Evolutionary conservation across 1,140 invertebrate species (phyloP), one percentile per base, ranked within the genome.

Genomic region (Bathynomus jamesi): DNA sequence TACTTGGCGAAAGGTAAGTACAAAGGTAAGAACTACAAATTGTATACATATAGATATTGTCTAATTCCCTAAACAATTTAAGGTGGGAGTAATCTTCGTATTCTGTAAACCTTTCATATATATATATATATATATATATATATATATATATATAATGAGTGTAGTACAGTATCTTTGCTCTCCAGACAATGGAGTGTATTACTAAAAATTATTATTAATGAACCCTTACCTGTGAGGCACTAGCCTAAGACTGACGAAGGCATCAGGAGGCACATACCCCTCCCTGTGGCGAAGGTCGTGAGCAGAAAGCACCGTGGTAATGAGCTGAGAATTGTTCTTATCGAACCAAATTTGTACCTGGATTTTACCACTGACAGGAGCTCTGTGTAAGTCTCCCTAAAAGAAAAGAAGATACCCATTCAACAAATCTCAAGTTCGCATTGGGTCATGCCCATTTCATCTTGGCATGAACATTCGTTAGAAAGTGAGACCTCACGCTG

Each of bases 321-420:
- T 89, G 72, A 93, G 82, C 78, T 93, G 91, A 74, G 87, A 88
- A 32, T 90, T 85, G 77, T 93, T 91, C 25, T 88, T 86, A 78
- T 93, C 89, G 82, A 92, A 94, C 88, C 89, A 92, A 24, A 94
- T 88, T 82, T 93, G 91, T 72, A 94, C 86, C 82, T 93, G 91
- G 25, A 93, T 86, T 24, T 91, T 85, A 24, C 90, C 89, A 29
- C 86, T 88, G 69, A 75, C 72, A 2, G 69, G 75, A 11, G 70
- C 75, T 0, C 75, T 68, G 7, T 28, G 32, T 2, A 67, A 32
- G 71, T 76, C 75, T 21, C 75, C 66, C 75, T 76, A 60, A 7
- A 40, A 40, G 17, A 40, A 40, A 8, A 8, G 17, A 40, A 40
- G 7, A 40, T 40, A 40, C n/a, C n/a, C n/a, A n/a, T n/a, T n/a